A percentile compares a stretch with the other conserved stretches of the same genome.
These are phyloP conservation scores for Carapus acus DNA, from an alignment of 2,797 vertebrate species.

Conservation along the genomic window DNA sequence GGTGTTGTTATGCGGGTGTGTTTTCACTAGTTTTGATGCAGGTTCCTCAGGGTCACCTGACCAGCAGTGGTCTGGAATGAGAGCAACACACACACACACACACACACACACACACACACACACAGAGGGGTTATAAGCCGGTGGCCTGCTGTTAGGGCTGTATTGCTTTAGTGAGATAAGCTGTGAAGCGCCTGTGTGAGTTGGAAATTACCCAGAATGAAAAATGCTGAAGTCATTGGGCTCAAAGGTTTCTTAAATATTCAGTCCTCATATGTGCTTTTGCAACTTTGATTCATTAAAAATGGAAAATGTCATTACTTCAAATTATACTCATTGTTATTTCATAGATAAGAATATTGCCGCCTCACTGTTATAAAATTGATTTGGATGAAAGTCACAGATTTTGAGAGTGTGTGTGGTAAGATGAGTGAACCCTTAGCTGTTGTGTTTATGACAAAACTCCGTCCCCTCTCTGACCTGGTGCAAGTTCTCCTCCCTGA, in stretches of 20 bases:
- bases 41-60: background rate
- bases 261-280: slow-evolving; percentile 1
- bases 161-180: slow-evolving; percentile 16
- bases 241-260: slow-evolving; percentile 23
- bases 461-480: no score
- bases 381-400: slow-evolving; percentile 3
- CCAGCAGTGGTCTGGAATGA: slow-evolving; percentile 1
- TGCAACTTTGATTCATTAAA: no score
- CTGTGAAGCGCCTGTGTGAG: slow-evolving; percentile 15
- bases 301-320: no score
- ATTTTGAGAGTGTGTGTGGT: background rate
- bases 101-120: no score
- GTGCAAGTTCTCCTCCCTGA: slow-evolving; percentile 46
- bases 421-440: background rate
- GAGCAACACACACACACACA: background rate
- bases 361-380: no score
- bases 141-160: background rate
- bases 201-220: slow-evolving; percentile 16
- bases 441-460: slow-evolving; percentile 2
- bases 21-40: background rate
- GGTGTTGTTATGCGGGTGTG: background rate
- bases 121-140: slow-evolving; percentile 14
- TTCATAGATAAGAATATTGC: no score
- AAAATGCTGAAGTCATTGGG: background rate
- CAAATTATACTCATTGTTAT: no score